These are phyloP conservation scores for Ptychoptera contaminata DNA, from an alignment of 2,888 invertebrate genomes.

Conservation along the genomic window DNA sequence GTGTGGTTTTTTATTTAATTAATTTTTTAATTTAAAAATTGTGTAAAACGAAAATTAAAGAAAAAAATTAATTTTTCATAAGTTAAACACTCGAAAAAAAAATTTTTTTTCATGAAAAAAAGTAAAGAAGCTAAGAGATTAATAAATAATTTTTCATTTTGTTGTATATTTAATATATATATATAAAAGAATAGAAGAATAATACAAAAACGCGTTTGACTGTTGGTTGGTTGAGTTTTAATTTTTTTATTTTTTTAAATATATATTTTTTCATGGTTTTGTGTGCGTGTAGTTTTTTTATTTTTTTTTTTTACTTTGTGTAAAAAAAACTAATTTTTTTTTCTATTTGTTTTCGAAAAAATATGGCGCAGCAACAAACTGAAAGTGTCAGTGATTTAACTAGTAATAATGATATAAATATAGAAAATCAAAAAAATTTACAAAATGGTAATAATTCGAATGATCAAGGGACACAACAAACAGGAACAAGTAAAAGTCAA, in stretches of 20 bases:
- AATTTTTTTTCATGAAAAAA: too few relatives aligned
- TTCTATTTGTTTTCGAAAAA: constrained; percentile 2
- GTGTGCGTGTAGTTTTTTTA: neutral
- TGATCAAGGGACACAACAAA: constrained; percentile 5
- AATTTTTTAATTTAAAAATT: too few relatives aligned
- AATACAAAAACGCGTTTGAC: neutral
- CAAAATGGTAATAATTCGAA: constrained; percentile 16
- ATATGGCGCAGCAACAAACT: constrained; percentile 19
- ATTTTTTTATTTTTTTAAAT: neutral
- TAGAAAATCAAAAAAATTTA: constrained; percentile 20
- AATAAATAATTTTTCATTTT: constrained; percentile 1
- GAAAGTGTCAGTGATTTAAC: constrained; percentile 17
- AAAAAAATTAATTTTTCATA: too few relatives aligned
- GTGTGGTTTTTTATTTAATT: too few relatives aligned
- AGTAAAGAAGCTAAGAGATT: too few relatives aligned
- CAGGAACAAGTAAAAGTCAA: constrained; percentile 8
- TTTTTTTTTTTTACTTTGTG: neutral
- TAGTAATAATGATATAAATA: constrained; percentile 14
- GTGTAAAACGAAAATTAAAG: too few relatives aligned
- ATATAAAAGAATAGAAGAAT: constrained; percentile 1
- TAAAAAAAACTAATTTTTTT: neutral
- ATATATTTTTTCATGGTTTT: neutral
- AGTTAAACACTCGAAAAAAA: too few relatives aligned
- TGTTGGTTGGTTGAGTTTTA: neutral
- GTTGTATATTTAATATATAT: constrained; percentile 2